Evolutionary conservation across 2,113 vertebrate genomes (phyloP), one percentile per base, ranked within the genome.

Genomic region (Romanogobio albipinnatus): DNA sequence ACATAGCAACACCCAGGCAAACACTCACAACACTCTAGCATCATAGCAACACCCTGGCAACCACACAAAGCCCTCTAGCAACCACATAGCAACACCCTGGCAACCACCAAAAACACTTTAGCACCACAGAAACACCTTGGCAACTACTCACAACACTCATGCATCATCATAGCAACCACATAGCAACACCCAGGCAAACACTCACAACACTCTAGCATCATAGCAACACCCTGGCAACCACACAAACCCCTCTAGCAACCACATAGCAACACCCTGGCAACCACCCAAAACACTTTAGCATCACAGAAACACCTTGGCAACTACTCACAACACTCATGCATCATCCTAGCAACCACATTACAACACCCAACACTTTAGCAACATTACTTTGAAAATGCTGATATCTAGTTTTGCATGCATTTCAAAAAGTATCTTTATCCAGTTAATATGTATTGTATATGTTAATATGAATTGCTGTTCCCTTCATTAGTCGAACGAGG

Each of bases 401-500:
- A 47, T 47, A 56, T 8, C 17, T 56, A 56, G 53, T 56, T 53
- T 56, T 56, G 17, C 53, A 19, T 2, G 15, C 6, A 56, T 56
- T 56, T 56, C 53, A 56, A 56, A 39, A 68, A 39, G 33, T 19
- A 39, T 17, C 36, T 22, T 70, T 39, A 43, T 43, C 36, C 4
- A 70, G 66, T 22, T 5, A 33, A 66, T 29, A 7, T 15, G 26
- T 29, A 19, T n/a, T n/a, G n/a, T n/a, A 68, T 73, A n/a, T n/a
- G n/a, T n/a, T n/a, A 6, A 73, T 24, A 47, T 10, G 0, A 47
- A 15, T 3, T 1, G n/a, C 26, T 74, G 43, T 74, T 0, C 39
- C 85, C 92, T 93, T 94, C 92, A 92, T 93, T 94, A 94, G 91
- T 87, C 89, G 93, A 93, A 93, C 90, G 90, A 94, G 90, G 91